These are phyloP conservation scores for Cydia splendana DNA, from an alignment of 1,140 invertebrate species.

Conservation along the genomic window DNA sequence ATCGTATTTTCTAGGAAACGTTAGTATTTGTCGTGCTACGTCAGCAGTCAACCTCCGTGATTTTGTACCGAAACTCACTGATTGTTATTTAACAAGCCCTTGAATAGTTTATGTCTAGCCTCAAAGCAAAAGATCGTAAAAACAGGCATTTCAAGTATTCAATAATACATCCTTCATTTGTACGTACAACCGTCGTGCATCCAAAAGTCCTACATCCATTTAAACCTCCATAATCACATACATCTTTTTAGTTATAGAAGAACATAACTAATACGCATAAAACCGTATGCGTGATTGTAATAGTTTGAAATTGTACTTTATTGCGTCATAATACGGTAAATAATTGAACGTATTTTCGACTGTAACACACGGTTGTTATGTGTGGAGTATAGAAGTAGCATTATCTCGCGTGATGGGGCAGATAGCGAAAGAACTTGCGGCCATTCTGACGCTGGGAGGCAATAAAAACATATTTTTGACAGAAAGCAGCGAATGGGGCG, in stretches of 20 bases:
- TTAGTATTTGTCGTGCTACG: no score
- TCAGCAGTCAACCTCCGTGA: no score
- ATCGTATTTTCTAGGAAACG: no score
- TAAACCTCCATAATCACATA: neutral
- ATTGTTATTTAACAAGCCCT: no score
- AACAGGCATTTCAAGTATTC: neutral
- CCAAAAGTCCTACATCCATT: neutral
- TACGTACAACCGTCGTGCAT: neutral
- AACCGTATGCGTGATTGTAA: no score
- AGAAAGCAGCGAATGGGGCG: neutral
- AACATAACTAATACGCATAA: no score
- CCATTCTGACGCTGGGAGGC: constrained; percentile 18
- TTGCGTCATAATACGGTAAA: no score
- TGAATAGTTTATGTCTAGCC: no score
- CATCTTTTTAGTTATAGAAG: neutral
- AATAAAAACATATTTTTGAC: constrained; percentile 49
- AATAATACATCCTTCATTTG: neutral
- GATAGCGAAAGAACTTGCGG: constrained; percentile 6
- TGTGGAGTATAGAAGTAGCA: neutral
- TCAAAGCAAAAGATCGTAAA: no score
- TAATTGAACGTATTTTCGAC: neutral
- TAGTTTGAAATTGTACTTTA: no score
- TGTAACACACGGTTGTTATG: neutral
- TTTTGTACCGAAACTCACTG: no score
- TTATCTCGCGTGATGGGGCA: constrained; percentile 13